Evolutionary conservation across 2,797 vertebrate species (phyloP).

Genomic region (Clarias pachynema): DNA sequence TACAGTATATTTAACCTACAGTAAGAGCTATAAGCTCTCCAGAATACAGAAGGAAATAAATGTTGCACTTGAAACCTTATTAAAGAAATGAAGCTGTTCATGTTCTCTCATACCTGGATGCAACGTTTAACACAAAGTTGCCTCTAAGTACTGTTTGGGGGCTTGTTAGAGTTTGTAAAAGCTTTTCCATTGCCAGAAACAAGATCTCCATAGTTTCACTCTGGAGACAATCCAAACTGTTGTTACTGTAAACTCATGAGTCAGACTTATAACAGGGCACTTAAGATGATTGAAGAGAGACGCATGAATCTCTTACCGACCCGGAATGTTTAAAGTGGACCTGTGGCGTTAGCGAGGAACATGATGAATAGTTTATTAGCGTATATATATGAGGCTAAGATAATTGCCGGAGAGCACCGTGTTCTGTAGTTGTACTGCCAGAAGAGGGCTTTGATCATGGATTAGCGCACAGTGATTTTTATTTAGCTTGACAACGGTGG

Average conservation of each 20-base stretch:
- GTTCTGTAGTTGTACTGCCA: neutral
- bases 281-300: conserved; percentile 28
- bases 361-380: neutral
- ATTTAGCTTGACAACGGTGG: neutral
- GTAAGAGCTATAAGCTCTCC: neutral
- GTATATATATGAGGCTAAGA: neutral
- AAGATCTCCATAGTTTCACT: neutral
- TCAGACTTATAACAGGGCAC: neutral
- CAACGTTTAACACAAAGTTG: conserved; percentile 23
- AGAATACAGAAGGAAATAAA: neutral
- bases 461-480: neutral
- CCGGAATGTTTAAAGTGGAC: neutral
- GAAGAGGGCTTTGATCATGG: neutral
- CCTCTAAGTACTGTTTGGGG: conserved; percentile 2
- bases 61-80: neutral
- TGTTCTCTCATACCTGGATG: conserved; percentile 17
- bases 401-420: neutral
- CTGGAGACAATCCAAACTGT: neutral
- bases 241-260: conserved; percentile 9
- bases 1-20: neutral
- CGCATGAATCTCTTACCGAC: neutral
- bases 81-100: conserved; percentile 14
- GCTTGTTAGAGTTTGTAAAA: conserved; percentile 21
- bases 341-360: neutral
- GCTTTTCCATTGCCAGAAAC: conserved; percentile 1